These are phyloP conservation scores for Eptesicus fuscus DNA, from an alignment of 2,113 vertebrate species.

Conservation along the genomic window DNA sequence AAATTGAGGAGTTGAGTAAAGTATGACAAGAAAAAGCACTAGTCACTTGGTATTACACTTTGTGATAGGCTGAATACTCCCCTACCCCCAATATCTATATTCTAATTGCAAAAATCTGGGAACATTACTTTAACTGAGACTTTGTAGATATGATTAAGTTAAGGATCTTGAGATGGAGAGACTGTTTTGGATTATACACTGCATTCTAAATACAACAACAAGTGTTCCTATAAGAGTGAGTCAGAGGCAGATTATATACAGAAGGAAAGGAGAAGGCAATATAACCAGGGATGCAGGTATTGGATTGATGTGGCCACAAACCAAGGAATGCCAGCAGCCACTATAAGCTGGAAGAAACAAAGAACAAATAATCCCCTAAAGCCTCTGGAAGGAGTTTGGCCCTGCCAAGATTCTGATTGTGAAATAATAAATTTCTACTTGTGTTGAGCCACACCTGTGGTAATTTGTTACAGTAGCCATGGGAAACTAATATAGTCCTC, in stretches of 20 bases:
- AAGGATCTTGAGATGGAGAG: neutral
- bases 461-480: neutral
- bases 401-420: neutral
- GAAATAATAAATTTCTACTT: conserved; percentile 27
- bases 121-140: neutral
- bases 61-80: neutral
- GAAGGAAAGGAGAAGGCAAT: neutral
- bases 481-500: neutral
- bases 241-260: neutral
- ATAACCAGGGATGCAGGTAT: neutral
- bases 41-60: neutral
- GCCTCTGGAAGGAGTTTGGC: neutral
- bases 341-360: neutral
- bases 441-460: neutral
- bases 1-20: neutral
- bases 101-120: neutral
- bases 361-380: neutral
- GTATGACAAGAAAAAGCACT: neutral
- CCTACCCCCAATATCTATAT: neutral
- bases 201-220: neutral
- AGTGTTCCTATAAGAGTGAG: neutral
- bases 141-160: neutral
- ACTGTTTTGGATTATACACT: conserved; percentile 11
- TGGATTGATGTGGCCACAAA: neutral
- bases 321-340: neutral